phyloP scores from a whole-genome alignment of 2,797 vertebrate species.

The Ficedula albicollis region DNA sequence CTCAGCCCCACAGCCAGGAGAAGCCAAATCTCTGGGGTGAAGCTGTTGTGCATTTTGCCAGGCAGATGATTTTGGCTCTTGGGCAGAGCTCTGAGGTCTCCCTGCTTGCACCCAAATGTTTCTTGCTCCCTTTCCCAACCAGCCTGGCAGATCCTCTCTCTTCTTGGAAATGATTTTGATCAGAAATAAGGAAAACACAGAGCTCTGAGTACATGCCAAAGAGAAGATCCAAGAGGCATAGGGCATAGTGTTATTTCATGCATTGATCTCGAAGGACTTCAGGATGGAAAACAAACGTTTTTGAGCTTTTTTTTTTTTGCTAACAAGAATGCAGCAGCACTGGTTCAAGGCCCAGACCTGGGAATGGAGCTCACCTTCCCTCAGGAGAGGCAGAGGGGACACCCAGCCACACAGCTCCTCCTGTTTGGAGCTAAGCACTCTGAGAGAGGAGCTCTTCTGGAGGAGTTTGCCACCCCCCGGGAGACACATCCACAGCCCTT shows the following conservation, averaged over 20 bases:
- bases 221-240: neutral
- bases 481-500: neutral
- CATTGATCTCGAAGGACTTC: neutral
- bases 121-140: neutral
- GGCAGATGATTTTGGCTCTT: neutral
- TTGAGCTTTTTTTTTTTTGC: neutral
- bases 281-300: neutral
- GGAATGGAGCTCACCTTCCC: neutral
- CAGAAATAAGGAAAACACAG: neutral
- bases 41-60: neutral
- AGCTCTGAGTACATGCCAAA: neutral
- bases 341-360: neutral
- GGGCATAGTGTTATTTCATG: neutral
- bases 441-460: neutral
- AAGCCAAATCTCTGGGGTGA: neutral
- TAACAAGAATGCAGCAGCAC: rapidly evolving
- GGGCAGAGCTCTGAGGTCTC: neutral
- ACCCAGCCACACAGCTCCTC: neutral
- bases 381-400: neutral
- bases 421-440: neutral
- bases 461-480: neutral
- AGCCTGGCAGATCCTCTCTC: neutral
- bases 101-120: neutral
- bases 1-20: neutral
- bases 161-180: neutral